Conservation (phyloP, 1,140 invertebrate species). For the Maconellicoccus hirsutus region DNA sequence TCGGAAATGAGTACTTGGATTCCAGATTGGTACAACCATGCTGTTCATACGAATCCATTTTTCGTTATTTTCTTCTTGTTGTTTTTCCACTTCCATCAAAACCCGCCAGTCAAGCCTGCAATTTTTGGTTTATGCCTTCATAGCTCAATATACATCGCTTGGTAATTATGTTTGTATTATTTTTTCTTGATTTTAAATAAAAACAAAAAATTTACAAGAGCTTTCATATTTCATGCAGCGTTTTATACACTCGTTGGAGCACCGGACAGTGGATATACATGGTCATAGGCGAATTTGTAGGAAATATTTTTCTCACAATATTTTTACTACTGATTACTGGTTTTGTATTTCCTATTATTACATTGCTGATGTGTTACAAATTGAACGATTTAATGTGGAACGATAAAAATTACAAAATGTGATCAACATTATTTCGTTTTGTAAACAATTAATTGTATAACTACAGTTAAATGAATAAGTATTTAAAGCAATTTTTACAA, state of each 20-base stretch:
- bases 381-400: background rate
- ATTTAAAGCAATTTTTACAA: too few relatives aligned
- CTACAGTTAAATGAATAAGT: too few relatives aligned
- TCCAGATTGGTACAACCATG: constrained; percentile 77
- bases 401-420: background rate
- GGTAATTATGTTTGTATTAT: constrained; percentile 37
- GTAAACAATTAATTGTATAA: too few relatives aligned
- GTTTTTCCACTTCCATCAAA: constrained; percentile 51
- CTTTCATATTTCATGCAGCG: constrained; percentile 9
- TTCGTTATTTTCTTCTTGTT: constrained; percentile 59
- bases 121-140: constrained; percentile 46
- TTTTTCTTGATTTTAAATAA: too few relatives aligned
- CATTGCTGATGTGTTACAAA: background rate
- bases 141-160: constrained; percentile 54
- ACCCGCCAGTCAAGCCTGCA: constrained; percentile 49
- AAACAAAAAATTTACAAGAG: too few relatives aligned
- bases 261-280: constrained; percentile 25
- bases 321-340: background rate
- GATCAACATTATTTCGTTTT: too few relatives aligned
- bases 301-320: background rate
- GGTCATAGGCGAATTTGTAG: constrained; percentile 20
- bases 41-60: constrained; percentile 68
- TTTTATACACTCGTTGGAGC: constrained; percentile 23
- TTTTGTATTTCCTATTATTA: background rate
- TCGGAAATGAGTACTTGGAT: constrained; percentile 60